Evolutionary conservation across 2,797 vertebrate genomes (phyloP).

Genomic region (Channallabes apus): DNA sequence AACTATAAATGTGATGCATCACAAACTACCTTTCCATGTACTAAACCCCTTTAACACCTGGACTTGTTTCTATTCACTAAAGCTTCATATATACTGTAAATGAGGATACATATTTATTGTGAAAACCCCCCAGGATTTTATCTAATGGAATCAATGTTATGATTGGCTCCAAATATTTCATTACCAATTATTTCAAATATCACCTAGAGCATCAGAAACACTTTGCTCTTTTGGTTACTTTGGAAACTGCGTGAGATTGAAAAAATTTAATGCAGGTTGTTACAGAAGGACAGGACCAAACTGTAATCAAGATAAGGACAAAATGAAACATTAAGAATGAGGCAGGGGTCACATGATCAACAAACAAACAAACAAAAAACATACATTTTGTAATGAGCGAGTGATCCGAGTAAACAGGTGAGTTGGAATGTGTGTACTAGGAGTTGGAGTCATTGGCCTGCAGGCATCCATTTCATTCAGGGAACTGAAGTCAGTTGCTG

Average conservation of each 20-base stretch:
- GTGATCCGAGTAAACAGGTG: too few species aligned
- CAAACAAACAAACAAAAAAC: too few species aligned
- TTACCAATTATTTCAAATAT: background rate
- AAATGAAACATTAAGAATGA: too few species aligned
- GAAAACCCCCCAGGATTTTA: background rate
- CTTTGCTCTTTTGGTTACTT: background rate
- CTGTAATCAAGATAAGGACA: too few species aligned
- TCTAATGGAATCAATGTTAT: background rate
- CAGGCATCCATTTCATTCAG: too few species aligned
- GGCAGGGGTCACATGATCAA: too few species aligned
- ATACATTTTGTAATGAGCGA: too few species aligned
- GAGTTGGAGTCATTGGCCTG: too few species aligned
- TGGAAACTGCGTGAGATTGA: background rate
- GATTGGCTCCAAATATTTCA: background rate
- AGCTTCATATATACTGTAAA: too few species aligned
- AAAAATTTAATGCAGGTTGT: background rate
- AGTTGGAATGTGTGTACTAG: too few species aligned
- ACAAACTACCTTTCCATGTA: background rate
- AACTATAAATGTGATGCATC: background rate
- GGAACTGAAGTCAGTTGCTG: too few species aligned
- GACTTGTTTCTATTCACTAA: background rate
- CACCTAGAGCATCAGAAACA: background rate
- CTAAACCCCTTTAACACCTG: background rate
- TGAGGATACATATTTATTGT: background rate
- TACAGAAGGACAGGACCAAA: too few species aligned